Conservation (phyloP, 2,113 vertebrate species). For the Carollia perspicillata region DNA sequence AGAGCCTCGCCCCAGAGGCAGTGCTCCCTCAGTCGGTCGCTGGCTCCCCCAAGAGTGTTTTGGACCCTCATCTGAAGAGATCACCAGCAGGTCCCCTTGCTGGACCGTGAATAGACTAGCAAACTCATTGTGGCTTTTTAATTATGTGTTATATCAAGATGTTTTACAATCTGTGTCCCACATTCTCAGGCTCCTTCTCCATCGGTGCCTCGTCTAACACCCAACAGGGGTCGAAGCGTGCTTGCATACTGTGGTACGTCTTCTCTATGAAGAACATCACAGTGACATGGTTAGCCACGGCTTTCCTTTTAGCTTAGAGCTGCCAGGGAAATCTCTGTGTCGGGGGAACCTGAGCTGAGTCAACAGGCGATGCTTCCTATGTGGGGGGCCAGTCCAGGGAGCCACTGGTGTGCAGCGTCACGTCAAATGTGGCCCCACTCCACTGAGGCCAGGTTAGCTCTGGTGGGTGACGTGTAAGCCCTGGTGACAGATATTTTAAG, state of each 20-base stretch:
- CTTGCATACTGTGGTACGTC: neutral
- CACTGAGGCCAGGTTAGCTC: neutral
- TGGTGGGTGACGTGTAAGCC: neutral
- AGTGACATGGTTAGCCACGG: too few species aligned
- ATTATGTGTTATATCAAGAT: neutral
- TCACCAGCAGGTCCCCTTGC: neutral
- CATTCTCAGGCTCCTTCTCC: neutral
- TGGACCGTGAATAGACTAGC: too few species aligned
- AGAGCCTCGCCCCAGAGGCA: neutral
- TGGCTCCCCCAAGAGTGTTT: neutral
- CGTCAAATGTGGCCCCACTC: too few species aligned
- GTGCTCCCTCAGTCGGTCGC: neutral
- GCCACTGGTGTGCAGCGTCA: neutral
- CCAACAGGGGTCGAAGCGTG: neutral
- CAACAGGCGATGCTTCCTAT: neutral
- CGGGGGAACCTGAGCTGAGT: too few species aligned
- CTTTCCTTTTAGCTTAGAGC: neutral
- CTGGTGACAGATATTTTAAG: neutral
- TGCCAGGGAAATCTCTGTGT: neutral
- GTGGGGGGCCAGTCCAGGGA: fast-evolving
- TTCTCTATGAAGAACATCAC: neutral
- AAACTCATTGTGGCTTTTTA: neutral
- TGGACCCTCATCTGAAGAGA: neutral
- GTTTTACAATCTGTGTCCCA: neutral
- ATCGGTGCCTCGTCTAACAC: neutral